Conservation (phyloP, 2,797 vertebrate genomes). For the Molothrus ater region DNA sequence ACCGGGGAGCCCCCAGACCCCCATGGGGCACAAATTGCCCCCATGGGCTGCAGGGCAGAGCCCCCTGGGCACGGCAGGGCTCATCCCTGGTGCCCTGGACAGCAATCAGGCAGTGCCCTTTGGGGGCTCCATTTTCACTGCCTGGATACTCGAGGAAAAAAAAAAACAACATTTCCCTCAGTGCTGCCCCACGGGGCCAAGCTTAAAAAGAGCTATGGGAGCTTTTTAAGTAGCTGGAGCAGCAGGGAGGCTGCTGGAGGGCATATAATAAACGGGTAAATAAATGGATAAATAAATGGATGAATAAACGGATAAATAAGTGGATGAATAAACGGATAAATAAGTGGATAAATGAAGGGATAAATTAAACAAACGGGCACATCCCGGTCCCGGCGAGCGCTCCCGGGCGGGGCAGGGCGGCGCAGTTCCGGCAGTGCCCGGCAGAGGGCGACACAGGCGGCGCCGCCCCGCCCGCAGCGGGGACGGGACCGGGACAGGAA, state of each 20-base stretch:
- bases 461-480: not conserved
- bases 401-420: not conserved
- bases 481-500: not conserved
- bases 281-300: too few species aligned
- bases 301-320: fast-evolving
- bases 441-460: not conserved
- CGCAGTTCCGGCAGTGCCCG: not conserved
- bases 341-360: not conserved
- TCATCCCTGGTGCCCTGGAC: not conserved
- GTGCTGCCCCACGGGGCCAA: not conserved
- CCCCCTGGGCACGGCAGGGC: too few species aligned
- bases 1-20: too few species aligned
- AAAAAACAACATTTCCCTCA: too few species aligned
- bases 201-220: too few species aligned
- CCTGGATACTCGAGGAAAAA: fast-evolving
- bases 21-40: not conserved
- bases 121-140: fast-evolving
- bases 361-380: fast-evolving
- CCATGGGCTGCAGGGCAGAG: not conserved
- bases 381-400: fast-evolving
- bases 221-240: not conserved
- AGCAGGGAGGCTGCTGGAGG: not conserved
- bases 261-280: not conserved
- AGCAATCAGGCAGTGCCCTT: fast-evolving
- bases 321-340: fast-evolving